Base-by-base conservation (phyloP, 2,113 vertebrate species). In the Lichenostomus cassidix region DNA sequence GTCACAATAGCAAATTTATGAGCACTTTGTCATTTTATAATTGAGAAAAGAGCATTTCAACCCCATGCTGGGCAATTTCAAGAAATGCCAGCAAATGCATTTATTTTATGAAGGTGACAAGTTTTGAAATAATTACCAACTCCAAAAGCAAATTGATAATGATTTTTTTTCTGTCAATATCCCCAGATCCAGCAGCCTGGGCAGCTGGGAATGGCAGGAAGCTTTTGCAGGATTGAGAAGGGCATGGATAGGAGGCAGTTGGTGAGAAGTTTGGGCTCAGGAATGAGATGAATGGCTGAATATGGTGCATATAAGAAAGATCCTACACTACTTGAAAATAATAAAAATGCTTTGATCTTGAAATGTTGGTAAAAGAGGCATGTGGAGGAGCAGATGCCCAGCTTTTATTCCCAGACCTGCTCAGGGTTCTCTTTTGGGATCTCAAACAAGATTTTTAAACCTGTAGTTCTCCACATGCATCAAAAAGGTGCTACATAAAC, bases 271-370 rank as follows among this genome's bases (percentile, higher is more conserved):
- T 50, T 63, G 50, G 35, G 50, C 25, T 68, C 39, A 69, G 28
- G 13, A 69, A 55, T 3, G 37, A 63, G 47, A 23, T 46, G 44
- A 46, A 46, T 20, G 35, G 27, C 13, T 73, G 53, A 29, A 24
- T 20, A n/a, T 4, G n/a, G 13, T 37, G 56, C 12, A 31, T 0
- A 0, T 1, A 39, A 31, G 24, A 19, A 69, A 69, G 28, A 42
- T 35, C n/a, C 21, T 37, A 77, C 24, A 31, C 17, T 28, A 15
- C 15, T 39, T 41, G 5, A 11, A 42, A 39, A 78, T 44, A 64
- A 50, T 37, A 22, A 41, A 37, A 42, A 28, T 12, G 13, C 22
- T 79, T 64, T 35, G 35, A 62, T 65, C 44, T 55, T n/a, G 41
- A 82, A 21, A 62, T 74, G 39, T 29, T 49, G 52, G 33, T 83